Base-by-base conservation (phyloP, 2,888 invertebrate genomes). In the Netelia inedita region DNA sequence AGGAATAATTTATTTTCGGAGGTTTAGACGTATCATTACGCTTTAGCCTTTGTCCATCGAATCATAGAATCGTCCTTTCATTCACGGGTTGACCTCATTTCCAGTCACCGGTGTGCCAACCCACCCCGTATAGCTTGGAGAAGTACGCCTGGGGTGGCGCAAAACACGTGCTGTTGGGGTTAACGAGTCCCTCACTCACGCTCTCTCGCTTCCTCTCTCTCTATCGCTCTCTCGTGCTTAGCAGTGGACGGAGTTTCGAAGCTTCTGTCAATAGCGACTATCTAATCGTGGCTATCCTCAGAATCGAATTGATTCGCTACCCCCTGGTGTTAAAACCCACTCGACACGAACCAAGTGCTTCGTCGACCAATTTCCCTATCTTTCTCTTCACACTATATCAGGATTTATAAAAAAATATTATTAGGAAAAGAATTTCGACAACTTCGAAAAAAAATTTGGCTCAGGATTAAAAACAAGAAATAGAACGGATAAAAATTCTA, bases 221-320 rank as follows among this genome's bases (percentile, higher is more conserved):
- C 14, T 59, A 2, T 19, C 55, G 16, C 19, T 55, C 55, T 72
- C 61, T 41, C 78, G 9, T 61, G 14, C 53, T 19, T 21, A n/a
- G 19, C 59, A n/a, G 46, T 68, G 61, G 43, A 11, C 43, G 46
- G 68, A 81, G 78, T 81, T 80, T 76, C 73, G 72, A 50, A 57
- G 41, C 50, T 73, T 74, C 69, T 63, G 73, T 85, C 81, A 81
- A 81, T 74, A 81, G 74, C 84, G 69, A 82, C 84, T 81, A 85
- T 85, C 84, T 81, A 81, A 85, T 85, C 84, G 63, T 65, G 53
- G 53, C 57, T 57, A 81, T 63, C 21, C 50, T 61, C 61, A 65
- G 73, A 84, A 79, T 59, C 21, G 43, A 78, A 78, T 78, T 76
- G 68, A 80, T 72, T 66, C 11, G n/a, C 35, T 43, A 53, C 53